phyloP scores from a whole-genome alignment of 23 tunicate species.

The Clavelina lepadiformis region DNA sequence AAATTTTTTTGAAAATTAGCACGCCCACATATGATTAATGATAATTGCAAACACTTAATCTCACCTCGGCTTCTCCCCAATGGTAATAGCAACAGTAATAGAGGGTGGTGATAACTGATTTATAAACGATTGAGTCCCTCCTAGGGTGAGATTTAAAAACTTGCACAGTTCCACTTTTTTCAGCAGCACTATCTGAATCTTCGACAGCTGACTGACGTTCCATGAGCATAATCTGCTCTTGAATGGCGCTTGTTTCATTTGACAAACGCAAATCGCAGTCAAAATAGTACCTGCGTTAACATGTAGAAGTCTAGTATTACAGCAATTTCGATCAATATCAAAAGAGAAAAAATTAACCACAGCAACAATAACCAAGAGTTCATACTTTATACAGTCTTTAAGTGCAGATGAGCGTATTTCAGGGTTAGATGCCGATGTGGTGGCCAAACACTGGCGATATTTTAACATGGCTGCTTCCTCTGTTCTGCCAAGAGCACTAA shows the following conservation, averaged over 20 bases:
- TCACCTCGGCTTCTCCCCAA: slow-evolving; percentile 88
- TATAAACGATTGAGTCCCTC: slow-evolving; percentile 44
- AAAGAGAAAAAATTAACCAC: not conserved
- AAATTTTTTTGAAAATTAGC: not conserved
- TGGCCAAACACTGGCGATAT: slow-evolving; percentile 59
- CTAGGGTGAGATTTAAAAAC: slow-evolving; percentile 80
- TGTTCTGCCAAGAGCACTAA: slow-evolving; percentile 76
- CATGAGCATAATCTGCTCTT: slow-evolving; percentile 59
- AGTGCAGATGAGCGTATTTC: slow-evolving; percentile 53
- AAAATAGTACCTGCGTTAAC: slow-evolving; percentile 58
- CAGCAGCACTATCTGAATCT: slow-evolving; percentile 49
- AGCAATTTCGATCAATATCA: not conserved
- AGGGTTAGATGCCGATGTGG: slow-evolving; percentile 49
- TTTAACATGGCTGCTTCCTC: slow-evolving; percentile 95
- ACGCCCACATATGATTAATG: not conserved
- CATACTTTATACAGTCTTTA: slow-evolving; percentile 83
- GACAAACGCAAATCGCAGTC: slow-evolving; percentile 58
- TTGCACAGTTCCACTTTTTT: slow-evolving; percentile 35
- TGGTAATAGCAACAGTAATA: slow-evolving; percentile 86
- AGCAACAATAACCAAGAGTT: not conserved
- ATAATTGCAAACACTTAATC: not conserved
- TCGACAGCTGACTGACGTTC: slow-evolving; percentile 71
- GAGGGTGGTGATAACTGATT: slow-evolving; percentile 48
- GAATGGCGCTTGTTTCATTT: slow-evolving; percentile 53
- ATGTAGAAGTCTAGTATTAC: not conserved